A percentile compares a stretch with the other conserved stretches of the same genome.
Conservation (phyloP, 53 echinoderm and acorn worm species). For the Patiria pectinifera region DNA sequence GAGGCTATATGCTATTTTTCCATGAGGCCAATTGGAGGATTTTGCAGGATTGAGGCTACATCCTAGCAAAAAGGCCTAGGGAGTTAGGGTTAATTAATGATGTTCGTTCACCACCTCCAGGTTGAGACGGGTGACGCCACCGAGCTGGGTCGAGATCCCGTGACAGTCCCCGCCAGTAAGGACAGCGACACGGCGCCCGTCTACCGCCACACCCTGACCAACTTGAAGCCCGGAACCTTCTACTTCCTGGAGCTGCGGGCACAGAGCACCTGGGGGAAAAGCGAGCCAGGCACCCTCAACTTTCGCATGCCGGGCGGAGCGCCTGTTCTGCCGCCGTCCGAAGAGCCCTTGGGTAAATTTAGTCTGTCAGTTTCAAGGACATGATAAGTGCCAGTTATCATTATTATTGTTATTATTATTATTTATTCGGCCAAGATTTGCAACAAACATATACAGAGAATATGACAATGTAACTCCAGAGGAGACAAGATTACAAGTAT, state of each 20-base stretch:
- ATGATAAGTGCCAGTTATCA: no score
- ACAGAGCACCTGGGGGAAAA: slow-evolving; percentile 45
- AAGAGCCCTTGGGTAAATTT: slow-evolving; percentile 38
- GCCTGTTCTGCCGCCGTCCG: slow-evolving; percentile 8
- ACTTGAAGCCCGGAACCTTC: slow-evolving; percentile 55
- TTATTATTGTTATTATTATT: no score
- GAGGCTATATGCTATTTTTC: no score
- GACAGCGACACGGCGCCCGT: slow-evolving; percentile 46
- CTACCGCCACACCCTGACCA: slow-evolving; percentile 41
- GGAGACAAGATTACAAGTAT: no score
- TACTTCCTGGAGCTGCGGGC: slow-evolving; percentile 60
- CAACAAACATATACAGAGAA: no score
- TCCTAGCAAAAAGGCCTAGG: no score
- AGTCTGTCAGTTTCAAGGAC: no score
- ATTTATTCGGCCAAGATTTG: no score
- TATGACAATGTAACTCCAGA: no score
- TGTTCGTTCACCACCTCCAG: not conserved
- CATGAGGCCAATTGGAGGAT: no score
- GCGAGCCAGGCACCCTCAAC: not conserved
- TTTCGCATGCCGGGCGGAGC: slow-evolving; percentile 58
- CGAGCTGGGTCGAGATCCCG: slow-evolving; percentile 39
- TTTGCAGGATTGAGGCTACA: no score
- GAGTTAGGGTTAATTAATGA: no score
- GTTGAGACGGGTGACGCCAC: slow-evolving; percentile 22
- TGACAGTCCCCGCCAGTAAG: slow-evolving; percentile 30